Evolutionary conservation across 1,140 invertebrate genomes (phyloP), one percentile per base, ranked within the genome.

Genomic region (Atta colombica): DNA sequence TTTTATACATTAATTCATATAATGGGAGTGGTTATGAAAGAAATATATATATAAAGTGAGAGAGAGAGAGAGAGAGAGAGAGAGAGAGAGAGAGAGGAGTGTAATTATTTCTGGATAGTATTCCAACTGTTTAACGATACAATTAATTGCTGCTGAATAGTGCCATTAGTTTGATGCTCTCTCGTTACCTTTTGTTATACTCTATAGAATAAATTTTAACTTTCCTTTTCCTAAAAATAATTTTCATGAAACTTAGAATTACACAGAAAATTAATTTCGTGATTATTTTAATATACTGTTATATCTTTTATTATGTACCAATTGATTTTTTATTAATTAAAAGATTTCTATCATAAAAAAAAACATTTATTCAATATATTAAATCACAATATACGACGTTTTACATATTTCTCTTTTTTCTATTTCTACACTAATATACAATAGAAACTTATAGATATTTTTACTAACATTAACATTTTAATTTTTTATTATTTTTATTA

Each of bases 1-100:
- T 82, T 82, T 82, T 31, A 74, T 74, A 84, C n/a, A 84, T 84
- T 74, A 61, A 84, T 74, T 49, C 14, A 7, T 60, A 84, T 61
- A 74, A 35, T 8, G 3, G 18, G 10, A 4, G 4, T 16, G 18
- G 10, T 12, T 55, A 10, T 28, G 49, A 81, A 3, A 49, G 39
- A 69, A 21, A 28, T 21, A 21, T 21, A 21, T 21, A 21, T 21
- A 21, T 21, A 21, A 28, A 28, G 28, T 28, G 7, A 49, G 66
- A 25, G 39, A 69, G 66, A 69, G 66, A 49, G 8, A 69, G 39
- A 69, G 66, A 69, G 74, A 12, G 12, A 3, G 66, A 16, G 66
- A 49, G 21, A 69, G 39, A 31, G 31, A 31, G 31, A 31, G 7
- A 69, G 39, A 69, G 66, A 51, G 74, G 14, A 3, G 8, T 25